Conservation (phyloP, 92 coral and sea anemone species). For the Muricea muricata region DNA sequence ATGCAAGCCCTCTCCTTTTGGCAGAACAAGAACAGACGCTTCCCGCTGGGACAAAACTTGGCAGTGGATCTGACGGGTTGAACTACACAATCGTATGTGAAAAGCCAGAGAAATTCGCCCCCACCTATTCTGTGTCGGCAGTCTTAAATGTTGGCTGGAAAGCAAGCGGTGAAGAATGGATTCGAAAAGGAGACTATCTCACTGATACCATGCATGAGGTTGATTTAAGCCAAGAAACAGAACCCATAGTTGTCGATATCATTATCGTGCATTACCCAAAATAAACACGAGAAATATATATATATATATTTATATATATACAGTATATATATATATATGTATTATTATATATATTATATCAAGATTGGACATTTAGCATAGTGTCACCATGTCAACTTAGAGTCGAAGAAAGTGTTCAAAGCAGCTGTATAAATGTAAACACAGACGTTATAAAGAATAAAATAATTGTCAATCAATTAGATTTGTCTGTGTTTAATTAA, state of each 20-base stretch:
- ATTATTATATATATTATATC: neutral
- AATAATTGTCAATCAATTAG: neutral
- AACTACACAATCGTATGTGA: conserved; percentile 72
- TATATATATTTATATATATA: neutral
- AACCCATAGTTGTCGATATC: conserved; percentile 66
- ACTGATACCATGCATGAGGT: conserved; percentile 73
- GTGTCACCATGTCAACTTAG: neutral
- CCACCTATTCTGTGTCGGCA: conserved; percentile 72
- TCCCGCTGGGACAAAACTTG: conserved; percentile 63
- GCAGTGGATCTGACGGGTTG: conserved; percentile 57
- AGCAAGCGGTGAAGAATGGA: conserved; percentile 66
- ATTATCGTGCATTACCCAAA: conserved; percentile 65
- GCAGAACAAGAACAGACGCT: conserved; percentile 68
- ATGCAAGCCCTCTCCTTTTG: conserved; percentile 59
- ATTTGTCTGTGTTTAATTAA: neutral
- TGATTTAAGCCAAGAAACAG: conserved; percentile 45
- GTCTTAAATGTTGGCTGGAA: conserved; percentile 94
- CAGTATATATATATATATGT: neutral
- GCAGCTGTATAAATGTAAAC: neutral
- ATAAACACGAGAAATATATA: neutral
- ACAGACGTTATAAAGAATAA: neutral
- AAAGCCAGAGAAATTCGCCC: conserved; percentile 57
- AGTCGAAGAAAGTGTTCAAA: neutral
- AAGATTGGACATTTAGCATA: neutral
- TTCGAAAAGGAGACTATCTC: conserved; percentile 71